Percentiles rank a stretch among this genome's conserved stretches.
phyloP scores from a whole-genome alignment of 1,140 invertebrate genomes.

The Reticulitermes speratus region DNA sequence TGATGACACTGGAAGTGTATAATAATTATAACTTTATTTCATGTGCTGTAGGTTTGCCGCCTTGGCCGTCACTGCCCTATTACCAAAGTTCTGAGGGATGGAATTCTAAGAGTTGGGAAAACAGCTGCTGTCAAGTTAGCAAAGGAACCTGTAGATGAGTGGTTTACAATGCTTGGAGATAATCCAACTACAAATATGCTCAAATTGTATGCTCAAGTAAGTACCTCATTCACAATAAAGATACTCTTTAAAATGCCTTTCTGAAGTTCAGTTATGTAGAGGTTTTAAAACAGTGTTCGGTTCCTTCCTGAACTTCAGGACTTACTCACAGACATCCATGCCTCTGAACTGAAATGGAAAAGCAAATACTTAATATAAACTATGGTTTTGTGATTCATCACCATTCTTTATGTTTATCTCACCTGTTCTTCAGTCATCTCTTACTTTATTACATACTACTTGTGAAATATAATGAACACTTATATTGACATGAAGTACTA shows the following conservation, averaged over 20 bases:
- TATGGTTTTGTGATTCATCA: too few species aligned
- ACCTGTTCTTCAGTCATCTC: too few species aligned
- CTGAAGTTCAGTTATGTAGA: too few species aligned
- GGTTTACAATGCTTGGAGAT: slow-evolving; percentile 83
- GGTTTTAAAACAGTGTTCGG: neutral
- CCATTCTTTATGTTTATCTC: too few species aligned
- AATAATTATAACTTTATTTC: neutral
- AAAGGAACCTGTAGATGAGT: slow-evolving; percentile 83
- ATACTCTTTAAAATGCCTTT: too few species aligned
- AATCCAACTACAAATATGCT: slow-evolving; percentile 77
- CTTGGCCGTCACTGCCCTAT: slow-evolving; percentile 88
- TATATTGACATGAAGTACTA: too few species aligned
- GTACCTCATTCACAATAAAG: slow-evolving; percentile 32
- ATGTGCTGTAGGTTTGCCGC: slow-evolving; percentile 64
- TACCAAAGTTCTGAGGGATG: slow-evolving; percentile 78
- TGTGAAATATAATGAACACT: too few species aligned
- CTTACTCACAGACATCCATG: slow-evolving; percentile 19
- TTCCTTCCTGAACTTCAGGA: neutral
- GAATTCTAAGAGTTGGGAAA: slow-evolving; percentile 84
- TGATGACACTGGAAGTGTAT: too few species aligned
- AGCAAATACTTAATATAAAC: too few species aligned
- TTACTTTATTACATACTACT: too few species aligned
- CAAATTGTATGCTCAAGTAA: slow-evolving; percentile 81
- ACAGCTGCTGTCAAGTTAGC: slow-evolving; percentile 58
- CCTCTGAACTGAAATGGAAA: neutral